Base-by-base conservation (phyloP, 2,113 vertebrate species). In the Megaceryle maxima region DNA sequence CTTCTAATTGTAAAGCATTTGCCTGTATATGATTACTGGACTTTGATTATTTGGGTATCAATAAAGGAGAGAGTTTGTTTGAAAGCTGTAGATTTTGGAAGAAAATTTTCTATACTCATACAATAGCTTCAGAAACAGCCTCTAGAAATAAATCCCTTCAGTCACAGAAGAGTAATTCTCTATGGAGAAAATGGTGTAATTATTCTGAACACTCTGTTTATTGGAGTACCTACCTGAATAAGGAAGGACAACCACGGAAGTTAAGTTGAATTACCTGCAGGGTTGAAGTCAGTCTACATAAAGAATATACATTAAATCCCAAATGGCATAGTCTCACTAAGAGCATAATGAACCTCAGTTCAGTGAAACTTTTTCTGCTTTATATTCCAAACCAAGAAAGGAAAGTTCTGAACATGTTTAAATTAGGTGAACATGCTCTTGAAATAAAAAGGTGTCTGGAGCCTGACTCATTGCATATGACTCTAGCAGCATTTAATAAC, bases 351-450 rank as follows among this genome's bases (percentile, higher is more conserved):
- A 37, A 3, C 18, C 44, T 79, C 53, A 56, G 26, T 33, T 87
- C 56, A 53, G 11, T 16, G 16, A 29, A 83, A 62, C 26, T 20
- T 64, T 29, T 60, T 53, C 26, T 48, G 17, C 18, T 77, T 67
- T 63, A 15, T 29, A 26, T 13, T 66, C 14, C 53, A 82, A 18
- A 78, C 5, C 12, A 63, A 64, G 43, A 33, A 57, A 67, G 6
- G 50, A 37, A 53, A 63, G 13, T 24, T 73, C 31, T 79, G 55
- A 66, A 64, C 48, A 18, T 48, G 19, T 72, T 87, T 91, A 69
- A 83, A 72, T 16, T n/a, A 64, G 39, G 37, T 0, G 2, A 94
- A 69, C 17, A 22, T 0, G 0, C 12, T 75, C 18, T 69, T 64
- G 43, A 73, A 79, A 87, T 41, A 59, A 82, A 59, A 86, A 73